Evolutionary conservation across 2,113 vertebrate species (phyloP), one percentile per base, ranked within the genome.

Genomic region (Ciconia boyciana): DNA sequence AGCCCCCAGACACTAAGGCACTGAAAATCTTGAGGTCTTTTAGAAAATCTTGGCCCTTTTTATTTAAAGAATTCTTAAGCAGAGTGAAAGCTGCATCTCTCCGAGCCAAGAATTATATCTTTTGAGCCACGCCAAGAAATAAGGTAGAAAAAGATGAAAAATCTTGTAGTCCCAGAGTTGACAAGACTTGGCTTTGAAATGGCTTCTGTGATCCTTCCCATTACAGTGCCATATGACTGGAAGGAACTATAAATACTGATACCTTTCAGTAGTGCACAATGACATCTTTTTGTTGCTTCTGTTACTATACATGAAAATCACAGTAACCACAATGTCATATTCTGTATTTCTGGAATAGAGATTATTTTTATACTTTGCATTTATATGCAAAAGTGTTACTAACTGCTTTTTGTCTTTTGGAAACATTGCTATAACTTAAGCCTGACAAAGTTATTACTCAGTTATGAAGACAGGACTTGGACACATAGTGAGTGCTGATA

Each of bases 381-480:
- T 79, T 93, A 51, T 85, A 81, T 51, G 41, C 34, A 89, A 46
- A 92, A 94, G 11, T 74, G 61, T 90, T 92, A 54, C 54, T 88
- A 78, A 60, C 71, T 76, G n/a, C 31, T 82, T 19, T 87, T 89
- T 77, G 75, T 57, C 66, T 87, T 84, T 64, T 95, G 94, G 91
- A 70, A 93, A 24, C 29, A 3, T 51, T 68, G 8, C 13, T 89
- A n/a, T 28, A 90, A 57, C 17, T 80, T 90, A 72, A 89, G 57
- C 48, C 54, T 87, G 54, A 94, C 61, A 89, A 94, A 94, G 65
- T 86, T 82, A 91, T 97, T 94, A 89, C 77, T 93, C 80, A 77
- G 49, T 90, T 94, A 61, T 77, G 81, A 94, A 94, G 81, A 82
- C 93, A 93, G 60, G 16, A 93, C 34, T 97, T 97, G 91, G 97